Conservation (phyloP, 2,888 invertebrate genomes). For the Steinernema carpocapsae region DNA sequence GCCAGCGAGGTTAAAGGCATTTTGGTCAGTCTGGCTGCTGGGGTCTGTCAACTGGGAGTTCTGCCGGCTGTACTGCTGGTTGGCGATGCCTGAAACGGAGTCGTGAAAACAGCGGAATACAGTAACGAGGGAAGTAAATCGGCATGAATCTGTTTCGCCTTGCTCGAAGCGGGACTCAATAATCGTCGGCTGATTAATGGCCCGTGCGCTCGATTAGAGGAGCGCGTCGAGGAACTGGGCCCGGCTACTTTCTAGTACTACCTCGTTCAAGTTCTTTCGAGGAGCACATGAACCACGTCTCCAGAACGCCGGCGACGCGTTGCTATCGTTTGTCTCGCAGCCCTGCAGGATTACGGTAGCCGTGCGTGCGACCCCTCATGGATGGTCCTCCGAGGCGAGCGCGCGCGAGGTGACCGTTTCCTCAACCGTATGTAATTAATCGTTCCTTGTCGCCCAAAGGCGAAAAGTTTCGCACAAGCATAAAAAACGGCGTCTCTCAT, state of each 20-base stretch:
- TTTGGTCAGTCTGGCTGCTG: neutral
- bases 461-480: slow-evolving; percentile 31
- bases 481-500: slow-evolving; percentile 33
- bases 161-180: slow-evolving; percentile 1
- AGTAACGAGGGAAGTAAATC: neutral
- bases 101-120: neutral
- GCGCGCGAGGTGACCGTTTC: slow-evolving; percentile 28
- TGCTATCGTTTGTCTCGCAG: neutral
- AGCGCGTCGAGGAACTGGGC: neutral
- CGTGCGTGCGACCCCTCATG: neutral
- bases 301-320: neutral
- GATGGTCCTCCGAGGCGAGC: neutral
- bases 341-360: slow-evolving; percentile 18
- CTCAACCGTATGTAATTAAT: slow-evolving; percentile 34
- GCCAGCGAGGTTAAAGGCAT: slow-evolving; percentile 28
- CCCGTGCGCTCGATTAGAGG: slow-evolving; percentile 6
- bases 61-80: slow-evolving; percentile 5
- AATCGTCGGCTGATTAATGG: slow-evolving; percentile 16
- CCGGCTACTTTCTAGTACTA: neutral
- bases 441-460: slow-evolving; percentile 32
- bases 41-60: neutral
- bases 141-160: neutral
- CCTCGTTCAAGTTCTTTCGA: neutral
- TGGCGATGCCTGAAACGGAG: slow-evolving; percentile 12
- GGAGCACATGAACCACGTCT: neutral